These are phyloP conservation scores for Chaitophorus viminalis DNA, from an alignment of 2,888 invertebrate species.

Conservation along the genomic window DNA sequence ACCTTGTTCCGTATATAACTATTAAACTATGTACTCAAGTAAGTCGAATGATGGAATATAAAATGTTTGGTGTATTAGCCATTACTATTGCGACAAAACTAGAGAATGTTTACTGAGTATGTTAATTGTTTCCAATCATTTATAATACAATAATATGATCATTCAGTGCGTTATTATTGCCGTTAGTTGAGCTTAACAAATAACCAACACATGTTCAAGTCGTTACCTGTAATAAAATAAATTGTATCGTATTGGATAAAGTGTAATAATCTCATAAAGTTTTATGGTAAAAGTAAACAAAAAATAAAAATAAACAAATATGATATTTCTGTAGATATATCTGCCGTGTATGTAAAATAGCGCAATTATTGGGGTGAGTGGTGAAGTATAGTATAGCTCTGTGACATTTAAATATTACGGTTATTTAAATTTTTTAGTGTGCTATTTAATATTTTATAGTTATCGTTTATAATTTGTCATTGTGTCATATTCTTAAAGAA, in stretches of 20 bases:
- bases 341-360: background rate
- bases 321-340: background rate
- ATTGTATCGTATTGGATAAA: background rate
- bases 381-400: background rate
- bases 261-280: background rate
- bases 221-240: too few species aligned
- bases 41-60: too few species aligned
- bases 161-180: too few species aligned
- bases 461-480: background rate
- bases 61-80: too few species aligned
- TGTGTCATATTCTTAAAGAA: background rate
- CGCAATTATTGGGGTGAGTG: background rate
- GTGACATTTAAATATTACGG: background rate
- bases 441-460: background rate
- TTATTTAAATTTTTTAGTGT: background rate
- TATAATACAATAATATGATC: too few species aligned
- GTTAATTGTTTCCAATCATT: too few species aligned
- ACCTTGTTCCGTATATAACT: too few species aligned
- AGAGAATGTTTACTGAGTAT: too few species aligned
- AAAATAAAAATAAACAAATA: background rate
- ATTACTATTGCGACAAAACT: too few species aligned
- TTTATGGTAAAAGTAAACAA: background rate
- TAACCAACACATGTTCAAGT: too few species aligned
- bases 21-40: too few species aligned
- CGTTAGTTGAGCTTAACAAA: too few species aligned